A percentile compares a stretch with the other conserved stretches of the same genome.
These are phyloP conservation scores for Dendrophyllia cribrosa DNA, from an alignment of 64 coral and sea anemone genomes.

Conservation along the genomic window DNA sequence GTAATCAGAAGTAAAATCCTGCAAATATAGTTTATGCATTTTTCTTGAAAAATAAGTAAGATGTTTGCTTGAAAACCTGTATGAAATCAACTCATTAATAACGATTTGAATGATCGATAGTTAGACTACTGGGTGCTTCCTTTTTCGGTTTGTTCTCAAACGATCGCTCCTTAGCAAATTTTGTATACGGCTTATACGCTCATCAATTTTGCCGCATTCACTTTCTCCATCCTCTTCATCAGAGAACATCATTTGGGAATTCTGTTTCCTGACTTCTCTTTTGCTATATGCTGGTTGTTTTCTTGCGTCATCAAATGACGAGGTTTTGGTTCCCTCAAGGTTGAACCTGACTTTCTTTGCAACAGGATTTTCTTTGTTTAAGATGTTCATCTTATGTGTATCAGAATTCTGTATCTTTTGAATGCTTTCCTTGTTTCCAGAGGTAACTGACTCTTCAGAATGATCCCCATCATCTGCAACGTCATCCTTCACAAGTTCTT, in stretches of 20 bases:
- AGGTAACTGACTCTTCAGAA: too few species aligned
- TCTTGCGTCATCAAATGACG: background rate
- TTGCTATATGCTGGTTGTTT: background rate
- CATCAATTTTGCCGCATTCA: background rate
- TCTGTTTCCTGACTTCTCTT: background rate
- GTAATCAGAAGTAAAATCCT: too few species aligned
- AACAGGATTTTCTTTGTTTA: background rate
- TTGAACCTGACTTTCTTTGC: background rate
- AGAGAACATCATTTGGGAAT: constrained; percentile 18
- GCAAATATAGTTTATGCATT: too few species aligned
- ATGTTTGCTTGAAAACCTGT: background rate
- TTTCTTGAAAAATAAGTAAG: too few species aligned
- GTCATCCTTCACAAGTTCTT: background rate
- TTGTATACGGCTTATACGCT: constrained; percentile 47
- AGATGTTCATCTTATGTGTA: background rate
- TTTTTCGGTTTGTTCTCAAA: constrained; percentile 44
- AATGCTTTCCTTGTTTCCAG: background rate
- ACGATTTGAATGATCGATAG: too few species aligned
- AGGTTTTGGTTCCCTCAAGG: background rate
- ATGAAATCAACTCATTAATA: too few species aligned
- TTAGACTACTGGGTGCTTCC: constrained; percentile 25
- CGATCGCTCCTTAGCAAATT: constrained; percentile 36
- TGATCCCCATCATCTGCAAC: background rate
- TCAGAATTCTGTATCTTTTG: background rate
- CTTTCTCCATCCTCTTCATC: constrained; percentile 19